phyloP scores from a whole-genome alignment of 2,797 vertebrate genomes.

The Chanos chanos region DNA sequence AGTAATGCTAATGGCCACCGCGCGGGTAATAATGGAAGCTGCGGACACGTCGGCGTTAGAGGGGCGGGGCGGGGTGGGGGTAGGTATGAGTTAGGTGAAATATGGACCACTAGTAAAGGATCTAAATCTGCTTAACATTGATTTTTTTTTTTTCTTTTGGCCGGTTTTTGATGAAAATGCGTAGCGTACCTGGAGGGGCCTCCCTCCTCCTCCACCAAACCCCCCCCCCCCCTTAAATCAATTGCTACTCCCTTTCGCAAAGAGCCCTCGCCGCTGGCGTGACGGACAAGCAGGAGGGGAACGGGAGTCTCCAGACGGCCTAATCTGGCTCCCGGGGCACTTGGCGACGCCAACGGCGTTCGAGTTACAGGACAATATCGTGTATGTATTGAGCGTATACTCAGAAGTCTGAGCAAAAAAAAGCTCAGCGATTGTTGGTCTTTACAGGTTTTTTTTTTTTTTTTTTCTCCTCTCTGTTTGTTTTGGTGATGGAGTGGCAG shows the following conservation, averaged over 20 bases:
- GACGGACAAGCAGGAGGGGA: constrained; percentile 24
- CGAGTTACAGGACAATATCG: constrained; percentile 29
- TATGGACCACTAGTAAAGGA: constrained; percentile 43
- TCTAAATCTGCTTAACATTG: constrained; percentile 54
- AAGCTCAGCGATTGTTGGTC: too few relatives aligned
- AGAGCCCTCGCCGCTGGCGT: constrained; percentile 26
- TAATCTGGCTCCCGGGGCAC: constrained; percentile 19
- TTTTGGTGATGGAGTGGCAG: background rate
- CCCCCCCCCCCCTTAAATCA: constrained; percentile 51
- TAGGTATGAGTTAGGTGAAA: constrained; percentile 38
- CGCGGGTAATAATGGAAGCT: constrained; percentile 43
- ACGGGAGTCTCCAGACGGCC: constrained; percentile 31
- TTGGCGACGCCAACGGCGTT: constrained; percentile 31
- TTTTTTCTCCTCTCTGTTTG: too few relatives aligned
- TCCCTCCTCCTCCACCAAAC: too few relatives aligned
- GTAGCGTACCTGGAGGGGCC: constrained; percentile 41
- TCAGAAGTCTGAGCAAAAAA: too few relatives aligned
- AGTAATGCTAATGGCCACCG: constrained; percentile 42
- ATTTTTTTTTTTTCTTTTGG: constrained; percentile 40
- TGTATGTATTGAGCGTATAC: constrained; percentile 37
- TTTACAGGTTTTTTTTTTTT: too few relatives aligned
- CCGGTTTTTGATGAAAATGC: constrained; percentile 48
- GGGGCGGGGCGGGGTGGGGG: constrained; percentile 1
- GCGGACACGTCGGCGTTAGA: constrained; percentile 49
- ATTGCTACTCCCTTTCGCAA: constrained; percentile 36